Evolutionary conservation across 2,888 invertebrate species (phyloP), one percentile per base, ranked within the genome.

Genomic region (Gibbula magus): DNA sequence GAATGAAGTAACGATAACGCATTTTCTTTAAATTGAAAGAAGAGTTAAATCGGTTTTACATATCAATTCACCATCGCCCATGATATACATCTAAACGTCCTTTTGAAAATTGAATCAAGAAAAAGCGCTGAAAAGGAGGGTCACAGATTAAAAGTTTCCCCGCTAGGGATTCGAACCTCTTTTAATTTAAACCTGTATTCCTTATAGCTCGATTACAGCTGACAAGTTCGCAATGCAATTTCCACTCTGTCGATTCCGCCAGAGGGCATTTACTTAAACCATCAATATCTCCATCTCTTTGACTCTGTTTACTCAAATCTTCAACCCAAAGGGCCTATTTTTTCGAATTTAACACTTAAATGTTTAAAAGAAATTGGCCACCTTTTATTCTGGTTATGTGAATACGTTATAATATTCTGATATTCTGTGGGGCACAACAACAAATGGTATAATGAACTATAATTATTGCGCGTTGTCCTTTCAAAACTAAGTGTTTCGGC

Each of bases 381-480:
- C 70, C 29, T 70, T 70, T 35, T 67, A 70, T 70, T 32, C 70
- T 70, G n/a, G 35, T 70, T 32, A 35, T 70, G 39, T 20, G 39
- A 10, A 20, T n/a, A 10, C 18, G 35, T 70, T 66, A 35, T 70
- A 39, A 35, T 20, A 20, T 70, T 70, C 32, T 70, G 35, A 18
- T 70, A 35, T 39, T 70, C 70, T 39, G 13, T 70, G 70, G 18
- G 20, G 29, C 32, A 70, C 35, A 35, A 70, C 70, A 70, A 70
- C 70, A 70, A 70, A 70, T 32, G 70, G 13, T 35, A 70, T 70
- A 70, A 70, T 70, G 70, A 70, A 39, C 70, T 70, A 70, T 70
- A 70, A 70, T 70, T 70, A 70, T 32, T 70, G 39, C 35, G 39
- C 35, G 39, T 70, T 29, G 29, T 70, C 35, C 39, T 32, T 70